These are phyloP conservation scores for Nemopilema nomurai DNA, from an alignment of 30 jellyfish, hydroid and myxozoan genomes.

Conservation along the genomic window DNA sequence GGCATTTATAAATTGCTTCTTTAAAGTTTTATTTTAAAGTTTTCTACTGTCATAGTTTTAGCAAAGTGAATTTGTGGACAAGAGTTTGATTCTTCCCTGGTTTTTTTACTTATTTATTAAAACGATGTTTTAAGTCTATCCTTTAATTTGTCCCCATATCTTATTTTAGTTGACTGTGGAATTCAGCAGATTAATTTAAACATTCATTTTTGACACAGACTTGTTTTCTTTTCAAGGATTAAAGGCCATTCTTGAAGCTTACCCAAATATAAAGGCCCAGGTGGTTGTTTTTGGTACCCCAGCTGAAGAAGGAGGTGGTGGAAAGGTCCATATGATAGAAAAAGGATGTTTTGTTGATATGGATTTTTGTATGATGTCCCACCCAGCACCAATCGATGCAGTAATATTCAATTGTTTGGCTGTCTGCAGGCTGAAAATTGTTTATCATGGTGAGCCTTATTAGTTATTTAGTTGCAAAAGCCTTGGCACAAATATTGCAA, in stretches of 20 bases:
- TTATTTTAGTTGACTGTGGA: too few species aligned
- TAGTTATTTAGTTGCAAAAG: neutral
- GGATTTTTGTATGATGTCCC: slow-evolving; percentile 98
- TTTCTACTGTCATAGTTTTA: too few species aligned
- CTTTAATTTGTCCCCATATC: too few species aligned
- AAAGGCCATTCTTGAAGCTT: slow-evolving; percentile 64
- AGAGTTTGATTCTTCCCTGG: too few species aligned
- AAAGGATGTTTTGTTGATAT: slow-evolving; percentile 81
- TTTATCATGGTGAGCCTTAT: slow-evolving; percentile 63
- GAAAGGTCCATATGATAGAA: slow-evolving; percentile 78
- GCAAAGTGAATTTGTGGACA: too few species aligned
- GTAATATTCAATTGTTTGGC: slow-evolving; percentile 61
- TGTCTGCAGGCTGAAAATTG: slow-evolving; percentile 12
- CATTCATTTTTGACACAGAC: too few species aligned
- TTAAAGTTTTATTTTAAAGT: too few species aligned
- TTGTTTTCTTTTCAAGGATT: slow-evolving; percentile 74
- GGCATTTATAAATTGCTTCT: too few species aligned
- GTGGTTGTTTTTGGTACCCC: slow-evolving; percentile 97
- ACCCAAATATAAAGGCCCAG: slow-evolving; percentile 74
- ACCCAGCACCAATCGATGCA: slow-evolving; percentile 79
- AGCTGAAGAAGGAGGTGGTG: slow-evolving; percentile 99
- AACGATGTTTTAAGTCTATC: too few species aligned
- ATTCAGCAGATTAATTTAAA: too few species aligned
- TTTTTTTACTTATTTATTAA: too few species aligned
- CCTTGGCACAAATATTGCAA: too few species aligned